Conservation (phyloP, 2,797 vertebrate species). For the Passerculus sandwichensis region DNA sequence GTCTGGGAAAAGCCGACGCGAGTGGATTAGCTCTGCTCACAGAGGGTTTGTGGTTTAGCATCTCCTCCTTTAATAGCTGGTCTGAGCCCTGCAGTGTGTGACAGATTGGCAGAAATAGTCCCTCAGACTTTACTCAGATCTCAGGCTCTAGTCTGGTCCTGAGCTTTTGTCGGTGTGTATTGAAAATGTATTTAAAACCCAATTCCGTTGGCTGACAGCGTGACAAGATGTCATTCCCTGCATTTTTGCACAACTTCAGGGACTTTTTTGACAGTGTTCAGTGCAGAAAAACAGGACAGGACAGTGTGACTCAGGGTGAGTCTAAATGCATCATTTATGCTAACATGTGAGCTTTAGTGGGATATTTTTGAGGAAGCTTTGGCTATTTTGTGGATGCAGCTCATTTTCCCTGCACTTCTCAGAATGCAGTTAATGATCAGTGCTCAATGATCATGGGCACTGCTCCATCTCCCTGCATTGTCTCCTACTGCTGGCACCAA, state of each 20-base stretch:
- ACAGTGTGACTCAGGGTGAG: background rate
- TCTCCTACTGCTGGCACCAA: accelerated
- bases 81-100: background rate
- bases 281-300: background rate
- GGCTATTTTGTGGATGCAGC: accelerated
- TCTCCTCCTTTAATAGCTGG: background rate
- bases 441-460: background rate
- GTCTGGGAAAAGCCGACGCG: background rate
- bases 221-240: background rate
- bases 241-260: background rate
- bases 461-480: accelerated
- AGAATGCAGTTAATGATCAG: background rate
- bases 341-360: accelerated
- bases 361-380: background rate
- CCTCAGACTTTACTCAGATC: background rate
- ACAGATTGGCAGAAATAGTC: background rate
- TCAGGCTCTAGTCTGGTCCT: background rate
- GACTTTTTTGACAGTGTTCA: background rate
- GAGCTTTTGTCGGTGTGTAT: background rate
- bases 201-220: background rate
- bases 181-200: background rate
- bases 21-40: background rate
- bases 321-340: background rate
- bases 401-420: background rate
- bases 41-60: background rate